phyloP scores from a whole-genome alignment of 2,113 vertebrate genomes.

The Rhagologus leucostigma region DNA sequence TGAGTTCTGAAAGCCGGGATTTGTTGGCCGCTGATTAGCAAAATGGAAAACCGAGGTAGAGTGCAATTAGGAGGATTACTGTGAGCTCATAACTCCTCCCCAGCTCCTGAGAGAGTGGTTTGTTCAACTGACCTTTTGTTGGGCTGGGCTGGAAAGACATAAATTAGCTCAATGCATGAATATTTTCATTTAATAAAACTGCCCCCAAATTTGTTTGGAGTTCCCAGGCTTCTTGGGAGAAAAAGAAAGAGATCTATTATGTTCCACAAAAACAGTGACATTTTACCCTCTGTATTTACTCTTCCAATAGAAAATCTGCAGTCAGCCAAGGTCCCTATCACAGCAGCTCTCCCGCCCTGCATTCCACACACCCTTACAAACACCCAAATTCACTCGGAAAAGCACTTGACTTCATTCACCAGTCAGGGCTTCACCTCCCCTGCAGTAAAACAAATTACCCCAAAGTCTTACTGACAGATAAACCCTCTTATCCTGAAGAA shows the following conservation, averaged over 20 bases:
- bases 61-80: constrained; percentile 20
- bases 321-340: not conserved
- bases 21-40: not conserved
- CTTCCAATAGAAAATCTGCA: not conserved
- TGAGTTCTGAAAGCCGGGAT: not conserved
- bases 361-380: not conserved
- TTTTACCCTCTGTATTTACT: constrained; percentile 49
- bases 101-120: constrained; percentile 2
- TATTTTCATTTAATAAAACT: constrained; percentile 60
- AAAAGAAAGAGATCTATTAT: constrained; percentile 25
- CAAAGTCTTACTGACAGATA: not conserved
- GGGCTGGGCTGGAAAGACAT: not conserved
- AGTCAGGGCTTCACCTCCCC: not conserved
- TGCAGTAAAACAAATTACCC: not conserved
- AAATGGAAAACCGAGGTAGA: not conserved
- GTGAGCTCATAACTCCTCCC: not conserved
- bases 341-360: not conserved
- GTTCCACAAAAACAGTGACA: constrained; percentile 41
- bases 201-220: constrained; percentile 12
- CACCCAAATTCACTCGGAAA: not conserved
- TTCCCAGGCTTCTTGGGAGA: constrained; percentile 25
- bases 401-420: not conserved
- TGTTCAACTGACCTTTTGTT: not conserved
- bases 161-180: not conserved
- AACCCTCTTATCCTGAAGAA: not conserved